Evolutionary conservation across 2,888 invertebrate species (phyloP).

Genomic region (Brachynemurus nebulosus): DNA sequence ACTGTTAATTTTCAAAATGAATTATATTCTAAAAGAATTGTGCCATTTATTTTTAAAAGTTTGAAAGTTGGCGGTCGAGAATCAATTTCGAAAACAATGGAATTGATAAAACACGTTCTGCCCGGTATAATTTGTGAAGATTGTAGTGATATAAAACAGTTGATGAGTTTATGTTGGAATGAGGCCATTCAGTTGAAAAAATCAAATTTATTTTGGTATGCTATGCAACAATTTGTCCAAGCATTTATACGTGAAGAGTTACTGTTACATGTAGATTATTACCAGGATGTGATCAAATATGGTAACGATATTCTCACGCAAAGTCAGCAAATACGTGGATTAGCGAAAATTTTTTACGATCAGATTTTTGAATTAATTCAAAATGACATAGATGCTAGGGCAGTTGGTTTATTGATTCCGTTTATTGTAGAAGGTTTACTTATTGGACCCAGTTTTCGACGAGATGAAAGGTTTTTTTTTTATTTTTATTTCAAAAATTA

Average conservation of each 20-base stretch:
- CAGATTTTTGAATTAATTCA: conserved; percentile 17
- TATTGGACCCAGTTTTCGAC: conserved; percentile 36
- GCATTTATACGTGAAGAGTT: conserved; percentile 22
- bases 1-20: no score
- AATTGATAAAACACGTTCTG: background rate
- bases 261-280: conserved; percentile 4
- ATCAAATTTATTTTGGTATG: conserved; percentile 31
- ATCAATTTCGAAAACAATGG: background rate
- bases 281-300: conserved; percentile 10
- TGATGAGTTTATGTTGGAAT: background rate
- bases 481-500: background rate
- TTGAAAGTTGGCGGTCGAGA: background rate
- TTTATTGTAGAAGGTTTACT: conserved; percentile 35
- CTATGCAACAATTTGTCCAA: conserved; percentile 32
- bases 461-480: conserved; percentile 36
- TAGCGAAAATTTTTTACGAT: conserved; percentile 29
- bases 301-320: conserved; percentile 29
- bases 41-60: background rate
- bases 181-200: conserved; percentile 26
- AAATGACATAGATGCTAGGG: background rate
- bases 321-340: conserved; percentile 29
- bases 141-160: background rate
- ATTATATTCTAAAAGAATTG: background rate
- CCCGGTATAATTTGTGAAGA: background rate
- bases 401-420: conserved; percentile 28